Evolutionary conservation across 2,113 vertebrate genomes (phyloP).

Genomic region (Oreochromis tanganicae): DNA sequence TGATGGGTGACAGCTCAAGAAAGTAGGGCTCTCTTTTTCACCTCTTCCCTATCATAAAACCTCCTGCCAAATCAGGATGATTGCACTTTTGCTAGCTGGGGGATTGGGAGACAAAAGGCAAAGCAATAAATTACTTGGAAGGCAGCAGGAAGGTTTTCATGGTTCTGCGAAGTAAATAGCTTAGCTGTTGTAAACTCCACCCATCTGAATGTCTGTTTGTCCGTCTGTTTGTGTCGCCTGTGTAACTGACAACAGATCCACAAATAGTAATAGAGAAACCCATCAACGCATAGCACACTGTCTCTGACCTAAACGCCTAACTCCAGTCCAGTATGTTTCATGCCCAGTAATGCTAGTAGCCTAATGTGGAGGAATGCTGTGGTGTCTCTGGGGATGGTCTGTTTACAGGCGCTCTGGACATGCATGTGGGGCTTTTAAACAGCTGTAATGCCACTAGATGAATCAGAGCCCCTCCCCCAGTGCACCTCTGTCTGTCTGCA

Average conservation of each 20-base stretch:
- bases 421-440: not conserved
- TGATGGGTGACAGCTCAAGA: not conserved
- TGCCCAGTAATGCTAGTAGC: conserved; percentile 13
- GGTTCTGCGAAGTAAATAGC: not conserved
- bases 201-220: not conserved
- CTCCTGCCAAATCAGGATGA: not conserved
- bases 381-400: not conserved
- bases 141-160: not conserved
- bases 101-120: not conserved
- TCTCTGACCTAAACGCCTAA: not conserved
- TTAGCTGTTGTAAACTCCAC: not conserved
- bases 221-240: not conserved
- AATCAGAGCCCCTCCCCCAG: not conserved
- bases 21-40: not conserved
- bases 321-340: not conserved
- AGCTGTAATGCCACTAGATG: not conserved
- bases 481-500: not conserved
- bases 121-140: not conserved
- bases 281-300: not conserved
- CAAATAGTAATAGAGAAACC: not conserved
- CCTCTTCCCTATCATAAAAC: not conserved
- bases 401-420: not conserved
- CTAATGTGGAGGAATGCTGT: conserved; percentile 9
- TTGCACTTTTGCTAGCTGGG: not conserved
- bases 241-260: not conserved